A percentile compares a stretch with the other conserved stretches of the same genome.
phyloP scores from a whole-genome alignment of 2,113 vertebrate genomes.

The Pollimyrus isidori region DNA sequence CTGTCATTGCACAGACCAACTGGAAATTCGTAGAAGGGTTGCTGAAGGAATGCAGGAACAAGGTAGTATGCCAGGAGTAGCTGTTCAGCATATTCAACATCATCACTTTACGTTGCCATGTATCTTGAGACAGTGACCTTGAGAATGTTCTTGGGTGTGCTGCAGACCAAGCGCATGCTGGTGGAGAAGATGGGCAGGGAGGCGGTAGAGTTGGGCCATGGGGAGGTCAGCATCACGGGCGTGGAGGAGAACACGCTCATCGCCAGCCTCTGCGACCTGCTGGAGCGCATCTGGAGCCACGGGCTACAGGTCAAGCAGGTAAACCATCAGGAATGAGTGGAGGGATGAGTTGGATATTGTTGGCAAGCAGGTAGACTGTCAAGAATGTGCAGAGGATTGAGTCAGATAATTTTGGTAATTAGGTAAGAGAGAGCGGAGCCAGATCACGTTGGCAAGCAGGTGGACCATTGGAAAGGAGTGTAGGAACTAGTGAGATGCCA shows the following conservation, averaged over 20 bases:
- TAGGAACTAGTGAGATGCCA: background rate
- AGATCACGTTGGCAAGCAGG: constrained; percentile 63
- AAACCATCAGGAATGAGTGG: background rate
- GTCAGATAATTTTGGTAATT: constrained; percentile 54
- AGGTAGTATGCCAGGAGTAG: constrained; percentile 59
- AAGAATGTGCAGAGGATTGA: background rate
- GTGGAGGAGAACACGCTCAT: constrained; percentile 91
- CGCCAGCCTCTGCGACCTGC: constrained; percentile 87
- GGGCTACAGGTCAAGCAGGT: constrained; percentile 92
- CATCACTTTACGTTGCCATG: background rate
- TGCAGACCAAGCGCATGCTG: constrained; percentile 91
- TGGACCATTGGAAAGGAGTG: constrained; percentile 23
- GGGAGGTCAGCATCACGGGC: constrained; percentile 87
- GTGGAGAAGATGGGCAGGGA: constrained; percentile 97
- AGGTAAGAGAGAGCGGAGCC: constrained; percentile 54
- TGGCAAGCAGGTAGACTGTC: background rate
- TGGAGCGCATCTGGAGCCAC: constrained; percentile 96
- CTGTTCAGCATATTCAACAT: background rate
- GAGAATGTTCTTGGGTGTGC: background rate
- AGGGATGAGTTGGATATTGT: background rate
- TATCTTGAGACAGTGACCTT: background rate
- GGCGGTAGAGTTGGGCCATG: constrained; percentile 85
- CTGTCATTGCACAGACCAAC: constrained; percentile 97
- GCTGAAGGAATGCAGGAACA: constrained; percentile 93
- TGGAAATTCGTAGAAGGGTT: constrained; percentile 98